These are phyloP conservation scores for Gobionotothen gibberifrons DNA, from an alignment of 2,797 vertebrate species.

Conservation along the genomic window DNA sequence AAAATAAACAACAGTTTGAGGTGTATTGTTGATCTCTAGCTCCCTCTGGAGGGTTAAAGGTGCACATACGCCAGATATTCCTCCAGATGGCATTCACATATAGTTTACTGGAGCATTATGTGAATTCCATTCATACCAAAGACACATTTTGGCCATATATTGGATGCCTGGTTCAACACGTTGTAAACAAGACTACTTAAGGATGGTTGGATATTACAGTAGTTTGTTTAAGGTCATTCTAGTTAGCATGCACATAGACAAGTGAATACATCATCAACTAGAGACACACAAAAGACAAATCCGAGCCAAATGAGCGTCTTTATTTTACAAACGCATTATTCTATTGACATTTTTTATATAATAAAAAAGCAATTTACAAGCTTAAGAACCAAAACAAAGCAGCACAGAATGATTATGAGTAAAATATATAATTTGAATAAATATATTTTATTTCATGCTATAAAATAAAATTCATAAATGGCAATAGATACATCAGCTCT, in stretches of 20 bases:
- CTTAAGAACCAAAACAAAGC: conserved; percentile 93
- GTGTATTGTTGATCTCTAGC: conserved; percentile 47
- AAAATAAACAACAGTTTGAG: neutral
- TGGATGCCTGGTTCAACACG: neutral
- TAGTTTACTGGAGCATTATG: neutral
- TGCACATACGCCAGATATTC: conserved; percentile 9
- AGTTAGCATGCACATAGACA: neutral
- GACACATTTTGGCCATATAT: neutral
- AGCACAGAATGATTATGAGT: conserved; percentile 97
- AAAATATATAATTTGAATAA: conserved; percentile 99
- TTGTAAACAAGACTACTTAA: neutral
- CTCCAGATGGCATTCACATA: neutral
- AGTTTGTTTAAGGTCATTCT: neutral
- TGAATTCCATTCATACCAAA: neutral
- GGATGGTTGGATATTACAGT: neutral
- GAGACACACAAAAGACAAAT: conserved; percentile 65
- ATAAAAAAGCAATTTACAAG: conserved; percentile 99
- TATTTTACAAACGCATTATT: conserved; percentile 99
- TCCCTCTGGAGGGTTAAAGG: conserved; percentile 69
- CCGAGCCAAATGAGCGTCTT: conserved; percentile 97
- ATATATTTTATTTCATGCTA: conserved; percentile 99
- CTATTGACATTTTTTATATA: conserved; percentile 94
- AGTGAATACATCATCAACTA: neutral
- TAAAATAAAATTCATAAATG: conserved; percentile 99
- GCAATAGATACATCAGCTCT: conserved; percentile 96